Conservation (phyloP, 2,888 invertebrate genomes). For the Agriopis aurantiaria region DNA sequence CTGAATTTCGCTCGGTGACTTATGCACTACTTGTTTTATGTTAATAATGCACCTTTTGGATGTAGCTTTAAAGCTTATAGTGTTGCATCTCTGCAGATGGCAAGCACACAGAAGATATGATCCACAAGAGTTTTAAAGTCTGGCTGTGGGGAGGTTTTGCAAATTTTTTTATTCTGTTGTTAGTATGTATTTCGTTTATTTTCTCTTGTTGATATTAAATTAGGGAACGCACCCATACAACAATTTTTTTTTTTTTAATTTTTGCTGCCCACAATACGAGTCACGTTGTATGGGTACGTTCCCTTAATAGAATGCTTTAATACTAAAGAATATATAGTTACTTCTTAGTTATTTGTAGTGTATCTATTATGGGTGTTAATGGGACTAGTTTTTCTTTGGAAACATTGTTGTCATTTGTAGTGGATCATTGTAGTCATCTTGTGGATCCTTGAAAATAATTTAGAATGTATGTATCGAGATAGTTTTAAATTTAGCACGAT, state of each 20-base stretch:
- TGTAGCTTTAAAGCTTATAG: slow-evolving; percentile 12
- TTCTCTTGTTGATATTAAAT: background rate
- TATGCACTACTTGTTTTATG: background rate
- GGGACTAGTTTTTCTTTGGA: too few species aligned
- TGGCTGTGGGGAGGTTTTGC: slow-evolving; percentile 20
- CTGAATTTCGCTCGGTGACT: background rate
- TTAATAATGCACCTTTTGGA: background rate
- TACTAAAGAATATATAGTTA: background rate
- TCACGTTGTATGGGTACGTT: too few species aligned
- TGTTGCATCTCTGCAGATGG: slow-evolving; percentile 15
- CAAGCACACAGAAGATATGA: slow-evolving; percentile 9
- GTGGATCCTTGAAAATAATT: slow-evolving; percentile 2
- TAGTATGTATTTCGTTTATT: background rate
- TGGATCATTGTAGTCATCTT: background rate
- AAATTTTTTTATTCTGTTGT: slow-evolving; percentile 5
- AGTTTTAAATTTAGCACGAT: too few species aligned
- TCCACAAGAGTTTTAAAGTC: slow-evolving; percentile 8
- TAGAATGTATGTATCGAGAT: background rate
- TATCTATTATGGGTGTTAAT: background rate
- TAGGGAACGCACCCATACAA: too few species aligned
- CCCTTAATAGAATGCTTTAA: background rate
- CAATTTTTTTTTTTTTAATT: too few species aligned
- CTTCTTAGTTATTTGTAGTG: background rate
- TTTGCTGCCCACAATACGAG: too few species aligned
- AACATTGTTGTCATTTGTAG: too few species aligned